Evolutionary conservation across 1,140 invertebrate genomes (phyloP).

Genomic region (Drosophila kurseongensis): DNA sequence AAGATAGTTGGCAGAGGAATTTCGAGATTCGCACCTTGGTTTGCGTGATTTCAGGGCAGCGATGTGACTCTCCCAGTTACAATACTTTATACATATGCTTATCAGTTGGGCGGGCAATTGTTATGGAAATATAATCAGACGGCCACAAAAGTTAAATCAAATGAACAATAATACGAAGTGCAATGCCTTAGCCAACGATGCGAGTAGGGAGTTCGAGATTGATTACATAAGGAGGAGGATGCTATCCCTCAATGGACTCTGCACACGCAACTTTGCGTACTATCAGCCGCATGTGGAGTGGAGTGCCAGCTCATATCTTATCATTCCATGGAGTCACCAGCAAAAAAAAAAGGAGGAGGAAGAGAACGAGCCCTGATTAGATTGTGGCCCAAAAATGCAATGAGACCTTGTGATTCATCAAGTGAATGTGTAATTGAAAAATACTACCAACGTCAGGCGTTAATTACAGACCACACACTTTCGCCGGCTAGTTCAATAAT

Average conservation of each 20-base stretch:
- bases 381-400: constrained; percentile 52
- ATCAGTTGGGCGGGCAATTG: constrained; percentile 56
- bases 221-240: constrained; percentile 40
- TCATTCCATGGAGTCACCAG: constrained; percentile 51
- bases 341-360: constrained; percentile 10
- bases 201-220: constrained; percentile 29
- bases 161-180: constrained; percentile 53
- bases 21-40: constrained; percentile 8
- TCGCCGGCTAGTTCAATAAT: constrained; percentile 40
- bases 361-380: constrained; percentile 36
- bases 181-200: constrained; percentile 57
- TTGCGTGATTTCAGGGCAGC: constrained; percentile 36
- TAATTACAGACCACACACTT: constrained; percentile 48
- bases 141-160: constrained; percentile 24
- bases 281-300: constrained; percentile 18
- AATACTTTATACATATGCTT: constrained; percentile 50
- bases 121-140: constrained; percentile 61
- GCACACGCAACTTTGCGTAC: constrained; percentile 15
- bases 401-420: constrained; percentile 40
- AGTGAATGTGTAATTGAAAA: constrained; percentile 32
- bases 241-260: constrained; percentile 59
- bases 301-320: constrained; percentile 54
- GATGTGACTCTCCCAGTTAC: constrained; percentile 37
- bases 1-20: constrained; percentile 15
- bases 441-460: constrained; percentile 20